A percentile compares a stretch with the other conserved stretches of the same genome.
These are phyloP conservation scores for Brachirus orientalis DNA, from an alignment of 2,113 vertebrate genomes.

Conservation along the genomic window DNA sequence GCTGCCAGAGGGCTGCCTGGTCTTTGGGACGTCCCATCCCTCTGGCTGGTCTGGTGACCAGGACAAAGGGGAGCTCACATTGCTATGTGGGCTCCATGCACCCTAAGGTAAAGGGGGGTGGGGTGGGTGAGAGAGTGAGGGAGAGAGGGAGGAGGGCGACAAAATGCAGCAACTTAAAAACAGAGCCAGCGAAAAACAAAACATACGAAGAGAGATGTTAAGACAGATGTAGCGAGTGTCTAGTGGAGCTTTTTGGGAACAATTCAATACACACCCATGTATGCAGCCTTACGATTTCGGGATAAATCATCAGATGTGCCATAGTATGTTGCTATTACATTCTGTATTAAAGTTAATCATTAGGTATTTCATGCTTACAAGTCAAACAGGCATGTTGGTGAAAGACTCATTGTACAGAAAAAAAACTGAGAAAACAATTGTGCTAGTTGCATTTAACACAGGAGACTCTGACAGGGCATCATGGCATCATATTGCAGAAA, in stretches of 20 bases:
- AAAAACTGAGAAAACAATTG: conserved; percentile 19
- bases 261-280: conserved; percentile 25
- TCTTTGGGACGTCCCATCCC: conserved; percentile 96
- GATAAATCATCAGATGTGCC: conserved; percentile 17
- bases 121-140: conserved; percentile 92
- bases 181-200: conserved; percentile 89
- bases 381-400: conserved; percentile 24
- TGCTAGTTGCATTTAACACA: conserved; percentile 55
- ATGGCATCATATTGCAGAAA: conserved; percentile 29
- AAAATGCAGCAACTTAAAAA: conserved; percentile 95
- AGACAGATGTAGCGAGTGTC: conserved; percentile 71
- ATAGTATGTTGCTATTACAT: conserved; percentile 17
- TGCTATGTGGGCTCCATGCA: conserved; percentile 96
- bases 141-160: conserved; percentile 85
- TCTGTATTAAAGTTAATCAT: conserved; percentile 27
- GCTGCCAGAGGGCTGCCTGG: conserved; percentile 93
- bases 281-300: conserved; percentile 19
- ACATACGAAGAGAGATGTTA: conserved; percentile 80
- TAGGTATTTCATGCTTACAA: conserved; percentile 52
- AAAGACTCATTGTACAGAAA: conserved; percentile 10
- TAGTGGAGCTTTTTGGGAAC: conserved; percentile 47
- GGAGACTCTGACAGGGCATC: conserved; percentile 29
- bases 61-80: conserved; percentile 93
- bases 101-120: conserved; percentile 93
- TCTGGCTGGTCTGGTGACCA: conserved; percentile 96